Base-by-base conservation (phyloP, 2,113 vertebrate genomes). In the Apteryx owenii region DNA sequence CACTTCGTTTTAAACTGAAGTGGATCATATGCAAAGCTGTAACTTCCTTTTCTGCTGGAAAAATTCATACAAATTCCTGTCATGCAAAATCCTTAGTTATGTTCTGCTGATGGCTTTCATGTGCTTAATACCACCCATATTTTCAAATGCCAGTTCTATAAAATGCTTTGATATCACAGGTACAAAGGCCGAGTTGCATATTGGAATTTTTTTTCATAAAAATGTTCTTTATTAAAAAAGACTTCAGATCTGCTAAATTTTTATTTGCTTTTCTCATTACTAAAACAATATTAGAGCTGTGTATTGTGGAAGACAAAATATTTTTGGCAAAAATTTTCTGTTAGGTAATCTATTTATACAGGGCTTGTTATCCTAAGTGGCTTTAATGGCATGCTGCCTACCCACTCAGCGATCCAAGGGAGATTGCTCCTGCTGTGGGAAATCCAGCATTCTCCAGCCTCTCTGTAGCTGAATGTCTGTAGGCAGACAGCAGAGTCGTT, bases 281-380 rank as follows among this genome's bases (percentile, higher is more conserved):
- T 78, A 28, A 85, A 75, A 17, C 16, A 88, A 12, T 8, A n/a
- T 78, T 65, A 6, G 3, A 89, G 31, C 20, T 17, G 17, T 33
- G 11, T 71, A 9, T 33, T 69, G 17, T 36, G 76, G 38, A 87
- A 82, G 48, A 72, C 0, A 0, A 58, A 72, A 61, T 31, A 26
- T 48, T 87, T 90, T n/a, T 80, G 42, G 56, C 28, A 33, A 64
- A 92, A 70, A 7, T 18, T 21, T 38, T 88, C 46, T 79, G 22
- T 68, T 87, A 62, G 60, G 28, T 90, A 84, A 94, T 95, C 33
- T 71, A n/a, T 62, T 97, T 90, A 86, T 76, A 31, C 4, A 28
- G 53, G 29, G 42, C 38, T 87, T 81, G 61, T 90, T 91, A 42
- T 85, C 58, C n/a, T 78, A 85, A 93, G 90, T 79, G 82, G 40